These are phyloP conservation scores for Heliconius hermathena DNA, from an alignment of 1,140 invertebrate species.

Conservation along the genomic window DNA sequence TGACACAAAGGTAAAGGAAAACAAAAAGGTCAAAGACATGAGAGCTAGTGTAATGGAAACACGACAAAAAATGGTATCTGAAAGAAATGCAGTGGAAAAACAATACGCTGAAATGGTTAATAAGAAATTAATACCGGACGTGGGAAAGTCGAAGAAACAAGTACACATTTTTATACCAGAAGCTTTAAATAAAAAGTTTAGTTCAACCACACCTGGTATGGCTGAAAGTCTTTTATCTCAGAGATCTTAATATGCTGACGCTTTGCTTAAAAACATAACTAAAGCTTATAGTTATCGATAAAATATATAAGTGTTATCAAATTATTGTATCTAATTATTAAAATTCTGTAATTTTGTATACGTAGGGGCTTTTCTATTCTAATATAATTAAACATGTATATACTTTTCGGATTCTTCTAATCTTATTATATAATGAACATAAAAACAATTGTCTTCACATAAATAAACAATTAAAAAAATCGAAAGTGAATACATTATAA, in stretches of 20 bases:
- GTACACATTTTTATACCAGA: slow-evolving; percentile 87
- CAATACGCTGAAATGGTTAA: slow-evolving; percentile 75
- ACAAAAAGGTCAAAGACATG: slow-evolving; percentile 64
- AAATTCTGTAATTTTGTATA: background rate
- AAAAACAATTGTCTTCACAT: no score
- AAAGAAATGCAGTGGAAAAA: slow-evolving; percentile 66
- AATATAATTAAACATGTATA: no score
- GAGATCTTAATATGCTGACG: slow-evolving; percentile 42
- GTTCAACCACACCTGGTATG: slow-evolving; percentile 49
- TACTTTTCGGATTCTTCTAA: no score
- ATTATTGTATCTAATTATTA: background rate
- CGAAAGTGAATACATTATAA: no score
- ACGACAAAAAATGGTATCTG: slow-evolving; percentile 62
- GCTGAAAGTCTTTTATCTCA: slow-evolving; percentile 66
- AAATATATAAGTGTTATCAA: background rate
- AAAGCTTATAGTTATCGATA: background rate
- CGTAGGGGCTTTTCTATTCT: no score
- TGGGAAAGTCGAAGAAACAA: slow-evolving; percentile 79
- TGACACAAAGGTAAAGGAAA: slow-evolving; percentile 61
- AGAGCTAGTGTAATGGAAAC: slow-evolving; percentile 60
- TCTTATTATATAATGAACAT: no score
- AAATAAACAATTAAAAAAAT: no score
- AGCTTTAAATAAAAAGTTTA: slow-evolving; percentile 73
- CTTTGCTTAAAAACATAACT: background rate
- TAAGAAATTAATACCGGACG: slow-evolving; percentile 73